Conservation (phyloP, 1,140 invertebrate genomes). For the Polypedilum vanderplanki region DNA sequence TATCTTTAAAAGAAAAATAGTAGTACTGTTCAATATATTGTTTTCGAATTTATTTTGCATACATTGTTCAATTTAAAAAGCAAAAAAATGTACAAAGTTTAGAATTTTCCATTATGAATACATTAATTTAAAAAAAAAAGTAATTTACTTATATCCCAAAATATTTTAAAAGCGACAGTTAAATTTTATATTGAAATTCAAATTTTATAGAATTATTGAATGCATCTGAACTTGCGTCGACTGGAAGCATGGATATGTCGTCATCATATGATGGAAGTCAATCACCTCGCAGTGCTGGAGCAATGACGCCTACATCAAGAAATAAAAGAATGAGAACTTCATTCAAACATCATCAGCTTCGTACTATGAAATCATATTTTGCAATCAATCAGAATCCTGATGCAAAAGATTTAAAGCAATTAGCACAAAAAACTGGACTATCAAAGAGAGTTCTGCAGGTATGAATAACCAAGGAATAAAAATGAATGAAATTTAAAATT, state of each 20-base stretch:
- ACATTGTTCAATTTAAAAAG: no score
- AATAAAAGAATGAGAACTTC: constrained; percentile 93
- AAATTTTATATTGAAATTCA: no score
- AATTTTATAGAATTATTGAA: neutral
- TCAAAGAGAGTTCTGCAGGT: constrained; percentile 95
- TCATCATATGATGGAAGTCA: constrained; percentile 54
- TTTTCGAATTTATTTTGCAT: no score
- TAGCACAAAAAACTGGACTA: constrained; percentile 93
- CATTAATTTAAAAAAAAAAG: no score
- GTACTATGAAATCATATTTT: constrained; percentile 97
- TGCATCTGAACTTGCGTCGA: neutral
- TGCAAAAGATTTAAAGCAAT: constrained; percentile 89
- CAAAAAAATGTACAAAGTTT: no score
- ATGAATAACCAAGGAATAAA: constrained; percentile 34
- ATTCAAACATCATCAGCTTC: constrained; percentile 94
- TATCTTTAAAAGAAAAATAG: no score
- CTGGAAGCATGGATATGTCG: constrained; percentile 57
- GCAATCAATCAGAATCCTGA: constrained; percentile 96
- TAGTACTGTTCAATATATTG: no score
- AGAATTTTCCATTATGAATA: no score
- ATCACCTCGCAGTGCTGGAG: constrained; percentile 32
- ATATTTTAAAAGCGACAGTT: no score
- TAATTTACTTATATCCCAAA: no score
- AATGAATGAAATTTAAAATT: neutral
- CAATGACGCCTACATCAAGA: constrained; percentile 49